These are phyloP conservation scores for Corythaeola cristata DNA, from an alignment of 2,113 vertebrate genomes.

Conservation along the genomic window DNA sequence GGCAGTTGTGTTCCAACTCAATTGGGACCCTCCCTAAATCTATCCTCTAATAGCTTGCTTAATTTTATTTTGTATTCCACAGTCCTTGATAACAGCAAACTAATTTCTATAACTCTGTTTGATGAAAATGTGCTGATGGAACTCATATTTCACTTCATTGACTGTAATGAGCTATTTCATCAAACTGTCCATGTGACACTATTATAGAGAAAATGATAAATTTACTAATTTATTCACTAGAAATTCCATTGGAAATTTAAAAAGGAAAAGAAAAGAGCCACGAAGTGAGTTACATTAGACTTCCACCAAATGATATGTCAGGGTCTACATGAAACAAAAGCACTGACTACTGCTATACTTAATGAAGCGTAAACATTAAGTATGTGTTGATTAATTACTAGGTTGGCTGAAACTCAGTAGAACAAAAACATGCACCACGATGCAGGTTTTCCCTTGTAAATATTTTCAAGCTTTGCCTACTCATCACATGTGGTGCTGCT, in stretches of 20 bases:
- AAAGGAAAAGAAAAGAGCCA: slow-evolving; percentile 74
- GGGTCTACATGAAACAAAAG: slow-evolving; percentile 68
- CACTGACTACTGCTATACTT: slow-evolving; percentile 49
- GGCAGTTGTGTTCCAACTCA: slow-evolving; percentile 60
- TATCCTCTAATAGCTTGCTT: slow-evolving; percentile 69
- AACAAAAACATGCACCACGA: slow-evolving; percentile 16
- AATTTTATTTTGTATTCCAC: slow-evolving; percentile 79
- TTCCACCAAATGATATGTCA: slow-evolving; percentile 67
- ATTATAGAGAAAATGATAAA: slow-evolving; percentile 83
- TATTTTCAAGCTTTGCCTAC: not conserved
- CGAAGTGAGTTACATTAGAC: slow-evolving; percentile 69
- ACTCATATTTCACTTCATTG: slow-evolving; percentile 86
- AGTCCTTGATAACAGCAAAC: slow-evolving; percentile 78
- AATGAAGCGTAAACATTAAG: slow-evolving; percentile 71
- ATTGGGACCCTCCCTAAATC: slow-evolving; percentile 64
- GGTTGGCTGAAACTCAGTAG: slow-evolving; percentile 38
- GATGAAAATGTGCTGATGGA: slow-evolving; percentile 82
- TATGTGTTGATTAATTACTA: slow-evolving; percentile 65
- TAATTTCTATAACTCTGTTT: slow-evolving; percentile 80
- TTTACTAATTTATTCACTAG: slow-evolving; percentile 82
- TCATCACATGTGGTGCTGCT: not conserved
- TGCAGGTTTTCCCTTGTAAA: slow-evolving; percentile 21
- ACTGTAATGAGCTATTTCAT: slow-evolving; percentile 87
- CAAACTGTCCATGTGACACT: slow-evolving; percentile 83
- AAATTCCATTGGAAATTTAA: slow-evolving; percentile 76